Evolutionary conservation across 2,797 vertebrate genomes (phyloP).

Genomic region (Danio albolineatus): DNA sequence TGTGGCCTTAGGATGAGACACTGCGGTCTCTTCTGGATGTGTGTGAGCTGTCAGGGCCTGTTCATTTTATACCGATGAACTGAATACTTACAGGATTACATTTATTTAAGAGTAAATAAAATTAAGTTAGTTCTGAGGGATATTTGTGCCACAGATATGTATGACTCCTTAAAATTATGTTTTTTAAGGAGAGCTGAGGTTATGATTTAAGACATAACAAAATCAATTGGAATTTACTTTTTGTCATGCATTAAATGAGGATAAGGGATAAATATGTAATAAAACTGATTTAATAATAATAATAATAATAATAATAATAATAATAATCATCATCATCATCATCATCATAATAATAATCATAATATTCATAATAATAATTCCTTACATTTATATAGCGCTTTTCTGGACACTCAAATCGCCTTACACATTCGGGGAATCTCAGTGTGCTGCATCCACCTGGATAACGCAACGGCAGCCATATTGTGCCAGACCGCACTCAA

Average conservation of each 20-base stretch:
- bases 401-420: too few species aligned
- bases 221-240: neutral
- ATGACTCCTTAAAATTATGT: neutral
- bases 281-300: too few species aligned
- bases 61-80: slow-evolving; percentile 9
- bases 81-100: neutral
- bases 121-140: neutral
- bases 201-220: neutral
- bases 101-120: neutral
- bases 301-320: too few species aligned
- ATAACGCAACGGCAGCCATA: too few species aligned
- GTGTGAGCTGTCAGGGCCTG: slow-evolving; percentile 11
- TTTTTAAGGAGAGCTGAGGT: neutral
- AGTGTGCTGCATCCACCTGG: too few species aligned
- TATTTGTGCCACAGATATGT: neutral
- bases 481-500: too few species aligned
- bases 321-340: too few species aligned
- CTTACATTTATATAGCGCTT: too few species aligned
- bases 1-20: slow-evolving; percentile 52
- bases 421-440: too few species aligned
- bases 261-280: too few species aligned
- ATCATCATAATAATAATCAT: too few species aligned
- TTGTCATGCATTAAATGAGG: neutral
- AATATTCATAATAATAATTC: too few species aligned
- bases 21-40: slow-evolving; percentile 28